A percentile compares a stretch with the other conserved stretches of the same genome.
These are phyloP conservation scores for Dexiosoma caninum DNA, from an alignment of 2,888 invertebrate genomes.

Conservation along the genomic window DNA sequence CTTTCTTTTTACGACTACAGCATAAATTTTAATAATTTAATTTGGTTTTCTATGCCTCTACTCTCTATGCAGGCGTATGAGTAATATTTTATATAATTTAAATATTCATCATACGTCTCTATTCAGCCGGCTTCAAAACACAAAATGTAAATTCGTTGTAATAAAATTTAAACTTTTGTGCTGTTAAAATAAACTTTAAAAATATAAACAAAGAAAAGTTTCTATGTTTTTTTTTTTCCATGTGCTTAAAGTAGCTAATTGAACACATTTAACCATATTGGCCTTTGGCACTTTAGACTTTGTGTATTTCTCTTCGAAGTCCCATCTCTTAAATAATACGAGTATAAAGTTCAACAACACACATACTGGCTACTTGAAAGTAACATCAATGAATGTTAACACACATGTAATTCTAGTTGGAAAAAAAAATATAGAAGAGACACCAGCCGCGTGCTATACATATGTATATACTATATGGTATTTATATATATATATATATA, in stretches of 20 bases:
- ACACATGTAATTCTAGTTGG: not conserved
- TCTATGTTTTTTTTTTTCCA: conserved; percentile 24
- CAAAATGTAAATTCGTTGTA: not conserved
- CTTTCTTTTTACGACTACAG: no score
- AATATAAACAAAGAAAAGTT: conserved; percentile 15
- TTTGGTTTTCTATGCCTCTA: no score
- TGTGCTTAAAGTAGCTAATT: conserved; percentile 53
- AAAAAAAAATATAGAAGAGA: conserved; percentile 6
- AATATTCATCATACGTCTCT: not conserved
- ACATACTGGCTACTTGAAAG: not conserved
- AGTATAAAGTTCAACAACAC: conserved; percentile 29
- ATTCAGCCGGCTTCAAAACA: not conserved
- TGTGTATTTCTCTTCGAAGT: conserved; percentile 9
- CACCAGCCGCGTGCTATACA: conserved; percentile 5
- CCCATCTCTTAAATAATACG: not conserved
- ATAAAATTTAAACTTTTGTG: not conserved
- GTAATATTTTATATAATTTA: not conserved
- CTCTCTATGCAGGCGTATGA: not conserved
- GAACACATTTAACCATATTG: conserved; percentile 56
- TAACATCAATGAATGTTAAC: not conserved
- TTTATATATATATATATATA: no score
- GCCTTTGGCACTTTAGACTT: conserved; percentile 49
- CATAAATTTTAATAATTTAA: no score
- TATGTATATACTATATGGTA: no score
- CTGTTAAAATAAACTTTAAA: conserved; percentile 10